Percentiles rank a stretch among this genome's conserved stretches.
Evolutionary conservation across 2,888 invertebrate species (phyloP).

Genomic region (Drosophila diplacantha): DNA sequence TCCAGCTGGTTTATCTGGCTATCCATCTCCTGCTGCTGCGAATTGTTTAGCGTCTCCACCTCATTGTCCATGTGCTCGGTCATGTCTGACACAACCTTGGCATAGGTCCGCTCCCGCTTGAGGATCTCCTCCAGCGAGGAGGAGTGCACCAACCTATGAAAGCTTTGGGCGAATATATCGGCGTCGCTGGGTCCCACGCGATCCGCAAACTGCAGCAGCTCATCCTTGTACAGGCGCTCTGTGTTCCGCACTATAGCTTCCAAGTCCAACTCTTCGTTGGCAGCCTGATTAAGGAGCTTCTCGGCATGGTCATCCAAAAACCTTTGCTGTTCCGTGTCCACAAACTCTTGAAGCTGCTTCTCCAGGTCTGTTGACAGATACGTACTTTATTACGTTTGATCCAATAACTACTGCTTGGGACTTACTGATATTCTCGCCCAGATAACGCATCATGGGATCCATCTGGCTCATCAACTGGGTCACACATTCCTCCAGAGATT

Average conservation of each 20-base stretch:
- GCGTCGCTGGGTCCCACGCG: slow-evolving; percentile 89
- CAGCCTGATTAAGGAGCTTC: slow-evolving; percentile 81
- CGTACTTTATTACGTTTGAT: not conserved
- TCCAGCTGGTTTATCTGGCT: slow-evolving; percentile 88
- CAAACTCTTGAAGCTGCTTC: slow-evolving; percentile 80
- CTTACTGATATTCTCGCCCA: slow-evolving; percentile 74
- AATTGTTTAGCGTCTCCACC: slow-evolving; percentile 84
- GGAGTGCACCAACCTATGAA: slow-evolving; percentile 85
- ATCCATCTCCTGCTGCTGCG: slow-evolving; percentile 94
- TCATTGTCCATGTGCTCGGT: slow-evolving; percentile 85
- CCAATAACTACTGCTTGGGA: not conserved
- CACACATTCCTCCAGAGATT: slow-evolving; percentile 72
- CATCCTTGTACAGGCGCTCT: slow-evolving; percentile 88
- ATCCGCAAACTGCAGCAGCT: slow-evolving; percentile 90
- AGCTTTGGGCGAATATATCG: slow-evolving; percentile 82
- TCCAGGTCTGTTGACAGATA: slow-evolving; percentile 57
- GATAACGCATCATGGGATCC: slow-evolving; percentile 76
- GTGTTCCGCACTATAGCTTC: slow-evolving; percentile 88
- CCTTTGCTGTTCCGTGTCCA: slow-evolving; percentile 82
- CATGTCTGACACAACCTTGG: slow-evolving; percentile 86
- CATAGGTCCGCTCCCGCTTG: slow-evolving; percentile 91
- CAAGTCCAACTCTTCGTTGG: slow-evolving; percentile 82
- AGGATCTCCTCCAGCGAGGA: slow-evolving; percentile 92
- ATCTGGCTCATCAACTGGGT: slow-evolving; percentile 72
- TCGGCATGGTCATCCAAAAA: slow-evolving; percentile 84